Conservation (phyloP, 53 echinoderm and acorn worm species). For the Temnopleurus reevesii region DNA sequence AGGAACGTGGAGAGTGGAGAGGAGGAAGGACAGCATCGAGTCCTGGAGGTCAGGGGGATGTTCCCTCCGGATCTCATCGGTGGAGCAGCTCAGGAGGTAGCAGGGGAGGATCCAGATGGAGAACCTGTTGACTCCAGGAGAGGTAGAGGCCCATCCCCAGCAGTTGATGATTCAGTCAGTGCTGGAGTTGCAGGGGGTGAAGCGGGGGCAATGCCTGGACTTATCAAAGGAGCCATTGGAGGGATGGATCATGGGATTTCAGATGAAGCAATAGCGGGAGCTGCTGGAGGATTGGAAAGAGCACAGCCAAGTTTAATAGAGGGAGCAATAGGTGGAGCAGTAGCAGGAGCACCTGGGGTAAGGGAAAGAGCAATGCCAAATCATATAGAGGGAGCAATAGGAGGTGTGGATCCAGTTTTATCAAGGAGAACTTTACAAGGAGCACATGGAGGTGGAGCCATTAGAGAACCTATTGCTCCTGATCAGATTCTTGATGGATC, state of each 20-base stretch:
- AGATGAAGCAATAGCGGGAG: neutral
- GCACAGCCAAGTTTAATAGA: neutral
- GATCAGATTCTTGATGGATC: constrained; percentile 21
- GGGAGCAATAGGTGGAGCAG: constrained; percentile 33
- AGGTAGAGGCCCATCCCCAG: neutral
- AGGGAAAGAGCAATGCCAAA: neutral
- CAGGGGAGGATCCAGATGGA: neutral
- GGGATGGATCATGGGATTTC: neutral
- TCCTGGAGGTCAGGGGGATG: constrained; percentile 53
- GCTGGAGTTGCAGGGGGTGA: neutral
- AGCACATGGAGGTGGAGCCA: no score
- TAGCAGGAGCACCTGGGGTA: neutral
- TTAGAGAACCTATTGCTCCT: neutral
- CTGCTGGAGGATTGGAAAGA: neutral
- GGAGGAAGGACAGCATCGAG: constrained; percentile 50
- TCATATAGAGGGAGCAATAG: neutral
- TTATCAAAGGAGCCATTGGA: constrained; percentile 9
- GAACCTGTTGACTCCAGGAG: neutral
- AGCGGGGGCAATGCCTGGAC: neutral
- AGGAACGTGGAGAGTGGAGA: constrained; percentile 45
- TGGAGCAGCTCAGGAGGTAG: constrained; percentile 41
- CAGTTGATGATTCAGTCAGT: neutral
- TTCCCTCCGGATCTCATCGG: constrained; percentile 54
- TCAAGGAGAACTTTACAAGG: neutral
- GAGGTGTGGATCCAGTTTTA: neutral